phyloP scores from a whole-genome alignment of 2,888 invertebrate species.

The Odontocerum albicorne region DNA sequence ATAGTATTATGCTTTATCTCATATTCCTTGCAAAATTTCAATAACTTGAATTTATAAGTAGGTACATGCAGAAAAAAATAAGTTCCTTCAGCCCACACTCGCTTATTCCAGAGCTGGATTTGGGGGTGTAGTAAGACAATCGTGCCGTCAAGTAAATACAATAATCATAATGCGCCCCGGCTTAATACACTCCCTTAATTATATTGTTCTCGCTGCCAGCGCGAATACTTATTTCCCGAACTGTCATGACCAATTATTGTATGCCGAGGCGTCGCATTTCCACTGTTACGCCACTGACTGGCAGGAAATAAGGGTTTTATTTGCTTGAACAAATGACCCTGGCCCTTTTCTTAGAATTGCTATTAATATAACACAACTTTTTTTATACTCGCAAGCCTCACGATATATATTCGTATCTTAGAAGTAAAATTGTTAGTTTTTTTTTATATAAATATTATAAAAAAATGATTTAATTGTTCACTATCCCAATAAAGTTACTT shows the following conservation, averaged over 20 bases:
- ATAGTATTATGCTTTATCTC: too few relatives aligned
- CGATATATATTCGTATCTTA: neutral
- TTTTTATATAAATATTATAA: neutral
- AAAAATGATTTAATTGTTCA: too few relatives aligned
- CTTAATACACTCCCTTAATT: conserved; percentile 18
- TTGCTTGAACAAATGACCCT: too few relatives aligned
- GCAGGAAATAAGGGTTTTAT: neutral
- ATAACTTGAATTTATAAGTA: too few relatives aligned
- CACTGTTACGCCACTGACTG: conserved; percentile 3
- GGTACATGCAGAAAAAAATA: too few relatives aligned
- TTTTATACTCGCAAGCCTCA: too few relatives aligned
- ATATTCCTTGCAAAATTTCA: too few relatives aligned
- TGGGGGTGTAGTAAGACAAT: conserved; percentile 6
- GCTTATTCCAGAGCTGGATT: too few relatives aligned
- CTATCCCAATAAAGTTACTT: too few relatives aligned
- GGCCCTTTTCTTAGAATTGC: too few relatives aligned
- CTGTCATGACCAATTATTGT: conserved; percentile 25
- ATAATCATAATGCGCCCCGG: conserved; percentile 2
- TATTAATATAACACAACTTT: conserved; percentile 2
- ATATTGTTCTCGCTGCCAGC: conserved; percentile 16
- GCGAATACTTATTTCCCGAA: conserved; percentile 26
- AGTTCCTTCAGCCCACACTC: too few relatives aligned
- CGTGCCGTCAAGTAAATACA: conserved; percentile 7
- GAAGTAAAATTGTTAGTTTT: neutral
- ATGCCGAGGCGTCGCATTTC: conserved; percentile 10